Evolutionary conservation across 2,113 vertebrate species (phyloP).

Genomic region (Elephantulus edwardii): DNA sequence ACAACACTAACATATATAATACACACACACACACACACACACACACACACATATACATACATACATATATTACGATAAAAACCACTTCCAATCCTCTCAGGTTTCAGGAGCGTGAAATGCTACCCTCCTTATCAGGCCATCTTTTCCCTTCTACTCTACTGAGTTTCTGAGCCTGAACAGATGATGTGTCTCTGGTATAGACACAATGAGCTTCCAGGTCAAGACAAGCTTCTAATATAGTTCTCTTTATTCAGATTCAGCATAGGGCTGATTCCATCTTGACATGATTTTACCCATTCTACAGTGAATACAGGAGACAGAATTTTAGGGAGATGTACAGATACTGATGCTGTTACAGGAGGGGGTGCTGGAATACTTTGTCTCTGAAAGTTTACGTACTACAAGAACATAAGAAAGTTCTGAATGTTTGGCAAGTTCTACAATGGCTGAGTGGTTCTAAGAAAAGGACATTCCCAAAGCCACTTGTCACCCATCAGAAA

Average conservation of each 20-base stretch:
- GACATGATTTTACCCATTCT: background rate
- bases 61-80: background rate
- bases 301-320: background rate
- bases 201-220: background rate
- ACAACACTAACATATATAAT: too few species aligned
- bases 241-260: background rate
- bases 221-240: background rate
- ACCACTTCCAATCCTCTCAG: background rate
- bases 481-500: background rate
- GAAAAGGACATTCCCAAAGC: background rate
- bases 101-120: background rate
- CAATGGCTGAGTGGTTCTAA: background rate
- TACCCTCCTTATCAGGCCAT: background rate
- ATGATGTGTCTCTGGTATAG: background rate
- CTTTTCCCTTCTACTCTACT: background rate
- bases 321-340: background rate
- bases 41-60: too few species aligned
- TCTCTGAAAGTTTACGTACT: background rate
- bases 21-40: too few species aligned
- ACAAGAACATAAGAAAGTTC: slow-evolving; percentile 1
- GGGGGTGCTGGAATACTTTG: background rate
- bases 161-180: background rate
- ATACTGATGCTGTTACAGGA: background rate
- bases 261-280: background rate
- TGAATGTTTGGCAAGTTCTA: background rate